Evolutionary conservation across 2,113 vertebrate genomes (phyloP).

Genomic region (Pluvianellus socialis): DNA sequence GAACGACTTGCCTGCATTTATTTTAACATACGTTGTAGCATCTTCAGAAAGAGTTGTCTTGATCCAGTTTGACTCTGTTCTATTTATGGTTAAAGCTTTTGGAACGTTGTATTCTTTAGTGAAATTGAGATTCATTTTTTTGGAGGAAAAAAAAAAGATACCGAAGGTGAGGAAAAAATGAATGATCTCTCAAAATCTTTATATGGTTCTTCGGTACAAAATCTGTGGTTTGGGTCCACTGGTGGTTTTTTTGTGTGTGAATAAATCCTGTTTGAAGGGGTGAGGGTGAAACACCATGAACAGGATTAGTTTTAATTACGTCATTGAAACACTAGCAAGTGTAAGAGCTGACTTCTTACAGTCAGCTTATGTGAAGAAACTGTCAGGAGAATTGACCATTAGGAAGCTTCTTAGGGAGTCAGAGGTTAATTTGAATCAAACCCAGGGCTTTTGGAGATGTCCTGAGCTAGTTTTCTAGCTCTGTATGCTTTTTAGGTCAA

Average conservation of each 20-base stretch:
- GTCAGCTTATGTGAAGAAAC: not conserved
- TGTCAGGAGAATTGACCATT: not conserved
- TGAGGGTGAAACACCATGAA: not conserved
- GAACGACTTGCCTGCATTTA: not conserved
- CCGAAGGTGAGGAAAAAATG: not conserved
- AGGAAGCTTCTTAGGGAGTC: not conserved
- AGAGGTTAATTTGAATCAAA: not conserved
- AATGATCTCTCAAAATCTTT: not conserved
- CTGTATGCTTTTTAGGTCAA: not conserved
- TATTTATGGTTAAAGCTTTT: not conserved
- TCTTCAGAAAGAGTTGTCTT: not conserved
- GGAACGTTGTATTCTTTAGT: not conserved
- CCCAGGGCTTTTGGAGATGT: not conserved
- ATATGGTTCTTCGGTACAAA: not conserved
- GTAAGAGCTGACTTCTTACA: not conserved
- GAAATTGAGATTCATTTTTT: not conserved
- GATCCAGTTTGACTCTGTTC: not conserved
- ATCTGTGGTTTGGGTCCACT: not conserved
- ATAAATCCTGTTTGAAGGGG: not conserved
- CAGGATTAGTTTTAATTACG: not conserved
- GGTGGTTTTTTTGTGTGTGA: not conserved
- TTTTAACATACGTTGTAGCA: not conserved
- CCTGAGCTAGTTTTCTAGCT: not conserved
- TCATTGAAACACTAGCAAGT: not conserved
- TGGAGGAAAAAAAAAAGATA: not conserved